Evolutionary conservation across 2,113 vertebrate genomes (phyloP), one percentile per base, ranked within the genome.

Genomic region (Melanerpes formicivorus): DNA sequence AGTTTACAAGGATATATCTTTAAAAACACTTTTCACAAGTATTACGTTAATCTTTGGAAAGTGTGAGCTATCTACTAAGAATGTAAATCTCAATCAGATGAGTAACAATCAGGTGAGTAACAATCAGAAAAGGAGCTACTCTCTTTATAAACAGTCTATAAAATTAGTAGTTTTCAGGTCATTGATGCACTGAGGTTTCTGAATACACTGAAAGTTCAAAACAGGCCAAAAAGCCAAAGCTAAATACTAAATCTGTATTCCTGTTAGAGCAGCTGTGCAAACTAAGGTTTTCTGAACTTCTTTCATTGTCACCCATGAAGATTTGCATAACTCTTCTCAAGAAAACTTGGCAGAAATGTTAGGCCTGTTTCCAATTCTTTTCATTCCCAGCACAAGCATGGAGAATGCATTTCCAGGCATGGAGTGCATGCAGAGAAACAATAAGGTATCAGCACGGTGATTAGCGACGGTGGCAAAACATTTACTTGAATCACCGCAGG

Each of bases 201-300:
- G 50, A 81, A 75, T 54, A 81, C 19, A 62, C 18, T 29, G 22
- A 71, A 50, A 34, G 14, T 67, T 65, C 34, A 44, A 32, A 64
- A 48, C 0, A 2, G 42, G 30, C 7, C 18, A 63, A 40, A 34
- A 58, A 18, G 2, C 3, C n/a, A 23, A 50, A 52, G 6, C 48
- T 86, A 75, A 81, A 81, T 44, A 69, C 6, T 73, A 50, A 73
- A 52, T 66, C 64, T 93, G 16, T 67, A 56, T 94, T 88, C 32
- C 40, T n/a, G 40, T 80, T 86, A 80, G 63, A 54, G 40, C 74
- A 91, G 64, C 82, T 85, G 64, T 70, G 42, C n/a, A 94, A 88
- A 77, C 46, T 64, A 54, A 89, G 58, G n/a, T 87, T 92, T 93
- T 84, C 74, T 85, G 60, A 86, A 83, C 52, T 71, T 83, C 52